Evolutionary conservation across 2,888 invertebrate genomes (phyloP).

Genomic region (Muschampia plurimacula): DNA sequence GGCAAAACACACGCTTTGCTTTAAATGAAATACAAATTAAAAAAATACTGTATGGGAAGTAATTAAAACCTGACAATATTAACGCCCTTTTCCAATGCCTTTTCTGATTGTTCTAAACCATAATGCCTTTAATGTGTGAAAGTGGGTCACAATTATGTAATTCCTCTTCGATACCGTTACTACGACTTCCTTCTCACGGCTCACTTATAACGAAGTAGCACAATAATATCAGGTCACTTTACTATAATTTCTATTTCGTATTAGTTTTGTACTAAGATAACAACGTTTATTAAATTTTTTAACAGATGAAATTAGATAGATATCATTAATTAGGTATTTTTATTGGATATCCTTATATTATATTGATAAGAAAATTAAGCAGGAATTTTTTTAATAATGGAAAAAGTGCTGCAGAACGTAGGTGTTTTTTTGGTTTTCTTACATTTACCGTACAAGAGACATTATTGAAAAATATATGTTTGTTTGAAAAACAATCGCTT

Average conservation of each 20-base stretch:
- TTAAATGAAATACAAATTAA: too few species aligned
- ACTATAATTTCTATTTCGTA: conserved; percentile 6
- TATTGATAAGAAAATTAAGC: too few species aligned
- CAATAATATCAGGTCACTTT: conserved; percentile 21
- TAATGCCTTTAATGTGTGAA: neutral
- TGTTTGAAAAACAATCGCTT: too few species aligned
- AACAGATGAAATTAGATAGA: neutral
- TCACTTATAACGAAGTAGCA: conserved; percentile 12
- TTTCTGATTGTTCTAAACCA: neutral
- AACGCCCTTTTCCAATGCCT: neutral
- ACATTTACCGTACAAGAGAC: too few species aligned
- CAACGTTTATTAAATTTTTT: neutral
- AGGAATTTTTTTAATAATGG: too few species aligned
- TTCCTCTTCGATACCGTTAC: conserved; percentile 31
- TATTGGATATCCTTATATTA: too few species aligned
- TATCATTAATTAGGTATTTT: neutral
- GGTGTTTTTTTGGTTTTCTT: too few species aligned
- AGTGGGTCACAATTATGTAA: conserved; percentile 20
- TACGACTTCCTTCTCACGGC: conserved; percentile 19
- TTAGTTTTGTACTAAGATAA: neutral
- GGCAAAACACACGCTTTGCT: too few species aligned
- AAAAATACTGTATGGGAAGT: too few species aligned
- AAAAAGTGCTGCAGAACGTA: too few species aligned
- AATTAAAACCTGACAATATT: too few species aligned
- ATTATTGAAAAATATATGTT: too few species aligned